Percentiles rank a stretch among this genome's conserved stretches.
Conservation (phyloP, 2,113 vertebrate species). For the Daphoenositta chrysoptera region DNA sequence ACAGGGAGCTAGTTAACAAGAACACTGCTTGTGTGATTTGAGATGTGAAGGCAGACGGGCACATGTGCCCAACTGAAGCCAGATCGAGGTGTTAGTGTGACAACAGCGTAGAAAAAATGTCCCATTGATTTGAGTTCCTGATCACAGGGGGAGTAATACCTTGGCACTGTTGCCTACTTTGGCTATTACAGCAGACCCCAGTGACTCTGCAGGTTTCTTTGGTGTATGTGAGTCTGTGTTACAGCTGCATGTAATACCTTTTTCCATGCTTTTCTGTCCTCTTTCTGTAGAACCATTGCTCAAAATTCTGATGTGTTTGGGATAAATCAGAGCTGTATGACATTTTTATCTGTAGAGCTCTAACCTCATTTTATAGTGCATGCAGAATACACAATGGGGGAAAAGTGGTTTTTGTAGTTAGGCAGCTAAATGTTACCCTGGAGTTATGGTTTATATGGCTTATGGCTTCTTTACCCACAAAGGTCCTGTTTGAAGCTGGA, state of each 20-base stretch:
- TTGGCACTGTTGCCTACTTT: accelerated
- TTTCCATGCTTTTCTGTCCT: not conserved
- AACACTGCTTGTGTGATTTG: accelerated
- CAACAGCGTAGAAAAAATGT: not conserved
- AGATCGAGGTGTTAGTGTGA: not conserved
- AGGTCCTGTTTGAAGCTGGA: not conserved
- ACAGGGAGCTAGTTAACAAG: not conserved
- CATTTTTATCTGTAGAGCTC: not conserved
- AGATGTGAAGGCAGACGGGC: not conserved
- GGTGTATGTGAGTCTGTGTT: not conserved
- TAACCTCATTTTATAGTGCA: not conserved
- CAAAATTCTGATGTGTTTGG: not conserved
- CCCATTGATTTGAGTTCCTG: not conserved
- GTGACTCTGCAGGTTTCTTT: not conserved
- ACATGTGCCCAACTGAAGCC: not conserved
- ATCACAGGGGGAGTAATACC: not conserved
- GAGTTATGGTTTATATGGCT: not conserved
- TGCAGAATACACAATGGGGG: not conserved
- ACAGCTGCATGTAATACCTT: not conserved
- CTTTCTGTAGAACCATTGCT: not conserved
- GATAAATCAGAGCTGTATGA: not conserved
- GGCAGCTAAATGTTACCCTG: not conserved
- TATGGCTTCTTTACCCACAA: not conserved
- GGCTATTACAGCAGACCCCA: not conserved
- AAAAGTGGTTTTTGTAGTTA: not conserved